Percentiles rank a stretch among this genome's conserved stretches.
Conservation (phyloP, 2,113 vertebrate species). For the Mastomys coucha region DNA sequence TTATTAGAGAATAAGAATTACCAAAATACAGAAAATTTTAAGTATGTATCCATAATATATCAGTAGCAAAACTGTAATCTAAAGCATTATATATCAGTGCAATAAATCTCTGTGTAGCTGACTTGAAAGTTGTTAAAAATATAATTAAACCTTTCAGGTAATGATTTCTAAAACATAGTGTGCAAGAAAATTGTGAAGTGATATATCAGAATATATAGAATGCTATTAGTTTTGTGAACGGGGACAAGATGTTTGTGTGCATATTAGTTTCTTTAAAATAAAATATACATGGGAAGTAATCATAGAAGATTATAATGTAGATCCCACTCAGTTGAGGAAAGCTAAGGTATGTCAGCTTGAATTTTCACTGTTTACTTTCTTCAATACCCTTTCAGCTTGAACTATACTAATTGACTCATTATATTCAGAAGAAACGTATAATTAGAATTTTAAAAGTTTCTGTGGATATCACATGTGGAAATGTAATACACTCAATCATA, state of each 20-base stretch:
- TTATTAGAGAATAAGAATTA: background rate
- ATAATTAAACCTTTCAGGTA: background rate
- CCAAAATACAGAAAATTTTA: background rate
- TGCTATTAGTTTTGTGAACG: background rate
- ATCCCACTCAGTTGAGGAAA: background rate
- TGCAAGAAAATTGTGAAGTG: background rate
- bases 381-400: background rate
- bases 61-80: background rate
- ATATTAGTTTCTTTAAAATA: background rate
- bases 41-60: background rate
- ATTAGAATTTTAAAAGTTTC: background rate
- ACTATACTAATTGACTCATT: background rate
- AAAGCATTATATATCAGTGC: background rate
- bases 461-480: background rate
- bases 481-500: background rate
- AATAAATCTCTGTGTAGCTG: background rate
- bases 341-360: background rate
- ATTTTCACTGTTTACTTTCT: background rate
- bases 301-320: background rate
- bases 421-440: background rate
- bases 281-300: background rate
- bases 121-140: background rate
- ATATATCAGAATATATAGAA: background rate
- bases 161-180: background rate
- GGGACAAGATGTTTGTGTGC: background rate